phyloP scores from a whole-genome alignment of 2,797 vertebrate species.

The Streptopelia turtur region DNA sequence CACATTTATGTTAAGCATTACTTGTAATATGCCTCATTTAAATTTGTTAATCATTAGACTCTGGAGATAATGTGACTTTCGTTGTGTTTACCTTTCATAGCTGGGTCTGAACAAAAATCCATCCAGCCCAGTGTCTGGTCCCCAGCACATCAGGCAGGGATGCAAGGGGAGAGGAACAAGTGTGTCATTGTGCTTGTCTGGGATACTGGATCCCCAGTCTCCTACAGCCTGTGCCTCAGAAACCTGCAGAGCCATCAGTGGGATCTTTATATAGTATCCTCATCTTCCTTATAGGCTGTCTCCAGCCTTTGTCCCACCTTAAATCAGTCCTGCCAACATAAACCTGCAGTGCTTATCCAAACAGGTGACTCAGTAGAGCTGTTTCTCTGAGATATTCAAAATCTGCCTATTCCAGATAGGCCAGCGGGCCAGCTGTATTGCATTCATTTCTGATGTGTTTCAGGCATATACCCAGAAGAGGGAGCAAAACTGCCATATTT shows the following conservation, averaged over 20 bases:
- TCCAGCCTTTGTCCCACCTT: not conserved
- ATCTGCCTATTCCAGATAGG: accelerated
- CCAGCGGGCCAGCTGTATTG: accelerated
- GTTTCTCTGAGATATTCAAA: not conserved
- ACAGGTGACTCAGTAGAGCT: not conserved
- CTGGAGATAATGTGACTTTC: not conserved
- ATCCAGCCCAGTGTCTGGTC: not conserved
- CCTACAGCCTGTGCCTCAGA: not conserved
- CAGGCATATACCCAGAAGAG: constrained; percentile 77
- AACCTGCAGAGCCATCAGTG: not conserved
- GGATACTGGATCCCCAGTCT: not conserved
- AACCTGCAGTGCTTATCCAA: not conserved
- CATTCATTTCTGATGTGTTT: not conserved
- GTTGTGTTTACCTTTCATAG: not conserved
- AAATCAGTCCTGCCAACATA: not conserved
- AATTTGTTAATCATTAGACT: not conserved
- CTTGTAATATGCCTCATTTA: not conserved
- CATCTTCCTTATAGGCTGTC: accelerated
- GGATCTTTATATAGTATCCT: not conserved
- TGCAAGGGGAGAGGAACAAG: not conserved
- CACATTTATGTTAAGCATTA: not conserved
- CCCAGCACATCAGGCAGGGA: not conserved
- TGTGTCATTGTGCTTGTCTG: not conserved
- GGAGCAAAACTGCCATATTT: constrained; percentile 66
- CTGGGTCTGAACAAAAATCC: not conserved